Percentiles rank a stretch among this genome's conserved stretches.
Conservation (phyloP, 2,888 invertebrate genomes). For the Andricus curvator region DNA sequence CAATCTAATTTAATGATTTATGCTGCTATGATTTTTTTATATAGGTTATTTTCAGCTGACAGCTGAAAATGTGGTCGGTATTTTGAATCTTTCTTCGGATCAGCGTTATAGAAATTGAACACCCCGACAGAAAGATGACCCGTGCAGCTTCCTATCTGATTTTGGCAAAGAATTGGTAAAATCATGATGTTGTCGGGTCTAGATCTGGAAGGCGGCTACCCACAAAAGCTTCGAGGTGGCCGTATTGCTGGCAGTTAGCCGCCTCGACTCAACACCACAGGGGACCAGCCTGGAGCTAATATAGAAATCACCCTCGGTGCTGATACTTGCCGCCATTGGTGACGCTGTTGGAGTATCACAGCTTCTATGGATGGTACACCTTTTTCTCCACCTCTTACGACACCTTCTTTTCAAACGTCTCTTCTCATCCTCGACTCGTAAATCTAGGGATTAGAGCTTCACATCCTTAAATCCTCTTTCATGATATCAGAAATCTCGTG, state of each 20-base stretch:
- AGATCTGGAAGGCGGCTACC: conserved; percentile 60
- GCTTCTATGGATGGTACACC: conserved; percentile 25
- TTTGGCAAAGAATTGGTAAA: conserved; percentile 65
- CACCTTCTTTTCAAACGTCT: conserved; percentile 14
- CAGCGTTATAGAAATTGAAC: conserved; percentile 37
- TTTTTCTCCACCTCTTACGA: conserved; percentile 16
- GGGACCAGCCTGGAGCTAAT: conserved; percentile 68
- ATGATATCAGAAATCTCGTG: conserved; percentile 11
- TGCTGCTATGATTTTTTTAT: background rate
- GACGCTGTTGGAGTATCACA: conserved; percentile 49
- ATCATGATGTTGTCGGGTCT: conserved; percentile 61
- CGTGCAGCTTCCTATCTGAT: conserved; percentile 41
- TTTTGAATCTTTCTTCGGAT: conserved; percentile 28
- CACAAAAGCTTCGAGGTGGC: conserved; percentile 70
- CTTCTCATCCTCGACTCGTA: conserved; percentile 35
- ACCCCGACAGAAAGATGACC: conserved; percentile 47
- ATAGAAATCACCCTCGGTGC: conserved; percentile 71
- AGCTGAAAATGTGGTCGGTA: conserved; percentile 36
- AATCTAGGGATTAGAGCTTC: conserved; percentile 37
- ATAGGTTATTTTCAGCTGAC: background rate
- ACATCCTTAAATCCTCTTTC: conserved; percentile 20
- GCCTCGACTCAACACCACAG: conserved; percentile 60
- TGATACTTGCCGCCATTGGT: conserved; percentile 67
- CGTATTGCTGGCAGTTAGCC: conserved; percentile 54
- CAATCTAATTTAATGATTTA: background rate